Evolutionary conservation across 1,140 invertebrate genomes (phyloP).

Genomic region (Ceratoteleas bidentatus): DNA sequence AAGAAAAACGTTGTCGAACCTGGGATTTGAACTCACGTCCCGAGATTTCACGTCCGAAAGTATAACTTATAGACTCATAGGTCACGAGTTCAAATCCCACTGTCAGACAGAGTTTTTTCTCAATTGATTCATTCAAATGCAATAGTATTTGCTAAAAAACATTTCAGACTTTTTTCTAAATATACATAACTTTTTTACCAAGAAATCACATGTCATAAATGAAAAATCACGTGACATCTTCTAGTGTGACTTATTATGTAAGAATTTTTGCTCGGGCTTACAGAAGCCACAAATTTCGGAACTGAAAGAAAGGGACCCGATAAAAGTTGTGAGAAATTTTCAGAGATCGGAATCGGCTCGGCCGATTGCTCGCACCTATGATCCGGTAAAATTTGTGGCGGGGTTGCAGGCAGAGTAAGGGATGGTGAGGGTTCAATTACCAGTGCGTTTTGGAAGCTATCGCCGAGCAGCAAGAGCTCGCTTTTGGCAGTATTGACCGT

Average conservation of each 20-base stretch:
- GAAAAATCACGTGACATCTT: too few species aligned
- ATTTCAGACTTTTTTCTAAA: too few species aligned
- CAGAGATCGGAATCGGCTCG: slow-evolving; percentile 23
- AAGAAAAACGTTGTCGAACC: too few species aligned
- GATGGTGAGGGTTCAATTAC: slow-evolving; percentile 27
- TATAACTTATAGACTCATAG: too few species aligned
- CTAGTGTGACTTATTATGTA: too few species aligned
- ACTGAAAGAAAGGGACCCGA: not conserved
- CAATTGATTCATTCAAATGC: slow-evolving; percentile 5
- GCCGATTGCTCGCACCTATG: slow-evolving; percentile 46
- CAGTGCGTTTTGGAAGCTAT: slow-evolving; percentile 58
- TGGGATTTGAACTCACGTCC: too few species aligned
- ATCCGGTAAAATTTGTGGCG: slow-evolving; percentile 58
- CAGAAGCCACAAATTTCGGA: slow-evolving; percentile 36
- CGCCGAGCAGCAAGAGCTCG: slow-evolving; percentile 53
- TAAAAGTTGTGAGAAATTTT: slow-evolving; percentile 40
- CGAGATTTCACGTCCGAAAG: too few species aligned
- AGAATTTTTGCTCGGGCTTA: not conserved
- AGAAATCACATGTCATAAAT: too few species aligned
- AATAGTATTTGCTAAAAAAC: not conserved
- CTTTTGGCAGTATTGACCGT: slow-evolving; percentile 62
- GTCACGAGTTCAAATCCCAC: too few species aligned
- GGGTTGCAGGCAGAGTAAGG: not conserved
- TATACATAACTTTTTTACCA: too few species aligned
- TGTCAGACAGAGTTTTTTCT: too few species aligned